These are phyloP conservation scores for Endotricha flammealis DNA, from an alignment of 2,888 invertebrate genomes.

Conservation along the genomic window DNA sequence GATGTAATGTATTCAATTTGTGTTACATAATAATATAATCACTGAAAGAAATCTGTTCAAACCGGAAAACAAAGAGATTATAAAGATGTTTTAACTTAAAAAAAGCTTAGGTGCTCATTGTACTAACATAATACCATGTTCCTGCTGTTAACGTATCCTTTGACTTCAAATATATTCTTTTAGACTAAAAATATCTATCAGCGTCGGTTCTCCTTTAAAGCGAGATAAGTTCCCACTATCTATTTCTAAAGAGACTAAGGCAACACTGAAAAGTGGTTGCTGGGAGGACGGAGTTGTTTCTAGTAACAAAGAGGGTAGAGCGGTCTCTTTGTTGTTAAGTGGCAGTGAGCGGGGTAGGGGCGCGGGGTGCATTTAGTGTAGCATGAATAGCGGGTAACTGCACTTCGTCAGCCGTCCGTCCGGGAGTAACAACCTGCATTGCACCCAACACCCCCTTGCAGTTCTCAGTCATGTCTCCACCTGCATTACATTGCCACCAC, in stretches of 20 bases:
- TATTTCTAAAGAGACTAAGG: constrained; percentile 46
- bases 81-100: too few species aligned
- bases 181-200: too few species aligned
- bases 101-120: too few species aligned
- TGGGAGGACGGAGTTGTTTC: constrained; percentile 58
- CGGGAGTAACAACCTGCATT: constrained; percentile 68
- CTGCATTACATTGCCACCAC: constrained; percentile 19
- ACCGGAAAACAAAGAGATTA: too few species aligned
- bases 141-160: too few species aligned
- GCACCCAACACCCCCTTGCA: constrained; percentile 40
- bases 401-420: constrained; percentile 72
- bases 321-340: constrained; percentile 75
- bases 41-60: too few species aligned
- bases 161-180: too few species aligned
- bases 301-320: constrained; percentile 74
- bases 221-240: constrained; percentile 36
- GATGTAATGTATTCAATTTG: too few species aligned
- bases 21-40: too few species aligned
- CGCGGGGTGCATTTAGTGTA: constrained; percentile 63
- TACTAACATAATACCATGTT: too few species aligned
- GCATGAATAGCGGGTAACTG: constrained; percentile 72
- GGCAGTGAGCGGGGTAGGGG: constrained; percentile 48
- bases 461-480: constrained; percentile 37
- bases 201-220: neutral
- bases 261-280: constrained; percentile 60